Evolutionary conservation across 1,140 invertebrate genomes (phyloP), one percentile per base, ranked within the genome.

Genomic region (Drosophila paulistorum): DNA sequence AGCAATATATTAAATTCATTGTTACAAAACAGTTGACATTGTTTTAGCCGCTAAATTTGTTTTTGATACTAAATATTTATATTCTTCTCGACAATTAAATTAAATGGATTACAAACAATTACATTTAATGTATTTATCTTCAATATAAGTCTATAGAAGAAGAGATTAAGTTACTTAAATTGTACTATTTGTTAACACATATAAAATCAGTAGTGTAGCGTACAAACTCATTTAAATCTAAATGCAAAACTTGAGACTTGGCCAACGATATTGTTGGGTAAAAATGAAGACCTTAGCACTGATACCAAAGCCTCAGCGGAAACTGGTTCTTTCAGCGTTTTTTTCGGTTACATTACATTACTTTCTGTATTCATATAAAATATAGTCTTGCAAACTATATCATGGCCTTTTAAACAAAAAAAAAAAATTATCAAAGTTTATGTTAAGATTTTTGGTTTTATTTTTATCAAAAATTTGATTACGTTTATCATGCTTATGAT

Each of bases 1-100:
- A 71, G 71, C 64, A 68, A 79, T 67, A 74, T 68, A 79, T 79
- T 64, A 83, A 62, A 79, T 74, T 86, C 82, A 86, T 86, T 60
- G 71, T 86, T 71, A 83, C 71, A 48, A 79, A 72, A 48, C 37
- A 79, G 62, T 65, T 76, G 74, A 67, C 82, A 86, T 86, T 61
- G 68, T 86, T 70, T 71, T 37, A 66, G 33, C 41, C 51, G 55
- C 35, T 65, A 76, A 51, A 64, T 76, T 68, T 26, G 35, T 70
- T 51, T 62, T 51, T 58, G 54, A 63, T 64, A 63, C 37, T n/a
- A 68, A 68, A 35, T 37, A 59, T 20, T 51, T 51, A 7, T 51
- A 11, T 51, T 51, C 30, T 30, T 51, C 17, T 51, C 10, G 63
- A 45, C 33, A 35, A 14, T 11, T 23, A 76, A 51, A 51, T 35